Evolutionary conservation across 2,797 vertebrate genomes (phyloP), one percentile per base, ranked within the genome.

Genomic region (Bufotes viridis): DNA sequence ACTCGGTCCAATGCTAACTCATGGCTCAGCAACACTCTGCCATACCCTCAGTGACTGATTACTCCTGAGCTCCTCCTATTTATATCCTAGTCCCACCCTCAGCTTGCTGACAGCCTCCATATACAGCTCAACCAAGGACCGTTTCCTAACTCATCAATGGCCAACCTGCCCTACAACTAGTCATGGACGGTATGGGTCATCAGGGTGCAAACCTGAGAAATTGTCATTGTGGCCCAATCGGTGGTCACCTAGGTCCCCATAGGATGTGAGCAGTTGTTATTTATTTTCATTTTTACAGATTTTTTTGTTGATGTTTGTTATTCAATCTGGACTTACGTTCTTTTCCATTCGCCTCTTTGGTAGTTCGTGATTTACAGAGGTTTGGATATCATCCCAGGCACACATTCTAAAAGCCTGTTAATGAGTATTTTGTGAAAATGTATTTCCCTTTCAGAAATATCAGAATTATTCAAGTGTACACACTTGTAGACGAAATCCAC

Each of bases 401-500:
- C 70, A 61, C 57, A 5, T 51, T 60, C 82, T 75, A 70, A 17
- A 42, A 76, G 74, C 49, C 58, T 26, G 53, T 69, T 84, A 61
- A 75, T 76, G 29, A 63, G 53, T 75, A 76, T 74, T 84, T 60
- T 84, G 17, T 72, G 67, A 75, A 61, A 76, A 84, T 76, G 3
- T 75, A 84, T 84, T 84, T 76, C 70, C 55, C 34, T 61, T 76
- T 49, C 70, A 61, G 82, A 84, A 75, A 75, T 84, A 76, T 49
- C 8, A 63, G 63, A 84, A 76, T 84, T 15, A 76, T 61, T 76
- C 7, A 20, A 76, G 82, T 76, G 82, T 51, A 60, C 65, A 70
- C 72, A 85, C 75, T 85, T 55, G 84, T 85, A 65, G 60, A 69
- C 18, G 22, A 74, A 60, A 86, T 86, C 76, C 76, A 57, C 84